Percentiles rank a stretch among this genome's conserved stretches.
Conservation (phyloP, 2,113 vertebrate genomes). For the Monopterus albus region DNA sequence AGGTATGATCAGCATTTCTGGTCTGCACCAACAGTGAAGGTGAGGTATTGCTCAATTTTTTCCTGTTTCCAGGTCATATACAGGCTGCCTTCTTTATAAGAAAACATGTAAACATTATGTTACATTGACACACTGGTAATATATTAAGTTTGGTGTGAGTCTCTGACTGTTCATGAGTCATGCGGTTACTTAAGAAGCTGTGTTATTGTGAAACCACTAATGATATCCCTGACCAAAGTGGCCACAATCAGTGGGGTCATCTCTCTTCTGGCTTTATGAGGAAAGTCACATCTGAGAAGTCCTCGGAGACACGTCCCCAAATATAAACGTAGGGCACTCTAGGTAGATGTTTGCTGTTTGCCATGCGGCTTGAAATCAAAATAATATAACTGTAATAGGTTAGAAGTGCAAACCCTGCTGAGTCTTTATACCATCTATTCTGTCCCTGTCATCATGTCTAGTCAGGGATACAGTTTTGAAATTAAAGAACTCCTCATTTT, state of each 20-base stretch:
- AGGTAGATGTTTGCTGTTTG: slow-evolving; percentile 9
- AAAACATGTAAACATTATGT: not conserved
- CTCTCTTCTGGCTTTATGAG: not conserved
- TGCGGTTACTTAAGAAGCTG: not conserved
- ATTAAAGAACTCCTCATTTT: slow-evolving; percentile 19
- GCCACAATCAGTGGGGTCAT: not conserved
- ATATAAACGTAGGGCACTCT: not conserved
- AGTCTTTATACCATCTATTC: not conserved
- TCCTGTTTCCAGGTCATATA: not conserved
- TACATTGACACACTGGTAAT: not conserved
- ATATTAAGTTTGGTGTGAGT: not conserved
- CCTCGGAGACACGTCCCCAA: not conserved
- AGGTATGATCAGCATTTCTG: not conserved
- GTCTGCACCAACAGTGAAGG: not conserved
- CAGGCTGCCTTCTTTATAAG: not conserved
- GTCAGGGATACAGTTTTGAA: not conserved
- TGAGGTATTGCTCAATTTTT: not conserved
- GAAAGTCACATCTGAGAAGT: slow-evolving; percentile 1
- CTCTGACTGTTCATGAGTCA: not conserved
- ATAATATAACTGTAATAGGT: slow-evolving; percentile 9
- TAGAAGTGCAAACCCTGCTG: not conserved
- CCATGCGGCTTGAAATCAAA: not conserved
- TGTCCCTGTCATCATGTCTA: not conserved
- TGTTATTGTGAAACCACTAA: not conserved
- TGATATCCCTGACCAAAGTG: not conserved